Conservation (phyloP, 2,888 invertebrate species). For the Dryobotodes eremita region DNA sequence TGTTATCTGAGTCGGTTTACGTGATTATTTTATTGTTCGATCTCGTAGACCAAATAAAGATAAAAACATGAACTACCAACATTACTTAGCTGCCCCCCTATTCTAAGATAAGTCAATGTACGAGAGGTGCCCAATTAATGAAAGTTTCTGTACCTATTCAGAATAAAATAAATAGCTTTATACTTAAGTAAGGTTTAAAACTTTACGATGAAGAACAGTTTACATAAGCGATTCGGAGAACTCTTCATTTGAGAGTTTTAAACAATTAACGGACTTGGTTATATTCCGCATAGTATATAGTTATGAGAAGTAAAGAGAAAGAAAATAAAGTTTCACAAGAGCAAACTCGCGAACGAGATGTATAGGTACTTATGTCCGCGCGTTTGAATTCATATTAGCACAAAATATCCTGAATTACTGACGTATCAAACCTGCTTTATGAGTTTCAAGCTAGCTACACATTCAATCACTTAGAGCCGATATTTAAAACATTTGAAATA, state of each 20-base stretch:
- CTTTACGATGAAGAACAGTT: slow-evolving; percentile 40
- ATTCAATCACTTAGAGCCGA: neutral
- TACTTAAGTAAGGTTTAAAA: slow-evolving; percentile 40
- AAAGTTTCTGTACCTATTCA: neutral
- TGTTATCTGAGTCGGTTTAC: neutral
- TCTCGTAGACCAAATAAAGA: neutral
- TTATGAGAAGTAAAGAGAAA: slow-evolving; percentile 32
- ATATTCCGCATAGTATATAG: slow-evolving; percentile 44
- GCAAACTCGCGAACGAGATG: slow-evolving; percentile 24
- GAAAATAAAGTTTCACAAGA: slow-evolving; percentile 41
- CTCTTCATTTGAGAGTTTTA: slow-evolving; percentile 57
- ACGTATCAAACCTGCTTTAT: neutral
- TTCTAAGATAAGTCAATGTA: neutral
- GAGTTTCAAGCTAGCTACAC: neutral
- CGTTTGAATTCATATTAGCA: slow-evolving; percentile 28
- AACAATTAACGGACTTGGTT: slow-evolving; percentile 59
- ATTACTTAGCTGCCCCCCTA: neutral
- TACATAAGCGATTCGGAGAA: slow-evolving; percentile 50
- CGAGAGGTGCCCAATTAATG: neutral
- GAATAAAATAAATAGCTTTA: slow-evolving; percentile 32
- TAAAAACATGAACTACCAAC: neutral
- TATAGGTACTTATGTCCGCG: neutral
- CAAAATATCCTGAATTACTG: neutral
- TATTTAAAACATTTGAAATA: neutral
- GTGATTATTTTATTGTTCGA: neutral